Evolutionary conservation across 1,140 invertebrate species (phyloP).

Genomic region (Drosophila chauvacae): DNA sequence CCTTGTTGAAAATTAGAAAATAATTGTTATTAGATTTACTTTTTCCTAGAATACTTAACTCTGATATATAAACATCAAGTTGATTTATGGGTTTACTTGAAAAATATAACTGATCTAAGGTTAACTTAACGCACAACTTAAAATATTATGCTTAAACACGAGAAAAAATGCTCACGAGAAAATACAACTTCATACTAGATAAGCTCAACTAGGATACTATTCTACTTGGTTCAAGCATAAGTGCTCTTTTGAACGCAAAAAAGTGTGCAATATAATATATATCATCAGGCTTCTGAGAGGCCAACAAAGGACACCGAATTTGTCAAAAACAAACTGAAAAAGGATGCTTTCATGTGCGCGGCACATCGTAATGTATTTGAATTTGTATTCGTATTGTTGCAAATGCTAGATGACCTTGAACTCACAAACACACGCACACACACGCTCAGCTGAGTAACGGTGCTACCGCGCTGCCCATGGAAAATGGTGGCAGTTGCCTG

Average conservation of each 20-base stretch:
- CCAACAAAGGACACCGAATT: conserved; percentile 26
- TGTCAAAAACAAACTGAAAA: conserved; percentile 66
- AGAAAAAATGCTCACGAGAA: too few species aligned
- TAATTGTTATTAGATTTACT: too few species aligned
- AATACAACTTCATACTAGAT: neutral
- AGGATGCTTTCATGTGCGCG: conserved; percentile 62
- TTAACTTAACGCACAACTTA: too few species aligned
- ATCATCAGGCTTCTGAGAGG: neutral
- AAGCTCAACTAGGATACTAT: conserved; percentile 16
- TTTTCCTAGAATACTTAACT: too few species aligned
- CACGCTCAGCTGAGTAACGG: conserved; percentile 50
- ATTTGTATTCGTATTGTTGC: conserved; percentile 77
- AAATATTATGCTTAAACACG: too few species aligned
- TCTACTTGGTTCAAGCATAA: conserved; percentile 13
- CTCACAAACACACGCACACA: conserved; percentile 51
- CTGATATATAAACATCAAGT: too few species aligned
- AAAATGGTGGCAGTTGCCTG: conserved; percentile 61
- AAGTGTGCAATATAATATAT: neutral
- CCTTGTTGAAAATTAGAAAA: too few species aligned
- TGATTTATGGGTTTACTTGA: too few species aligned
- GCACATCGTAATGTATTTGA: conserved; percentile 75
- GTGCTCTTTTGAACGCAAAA: neutral
- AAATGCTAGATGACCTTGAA: conserved; percentile 84
- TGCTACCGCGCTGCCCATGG: conserved; percentile 32
- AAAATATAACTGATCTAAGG: too few species aligned